phyloP scores from a whole-genome alignment of 2,888 invertebrate genomes.

The Lepidocyrtinus sp. region DNA sequence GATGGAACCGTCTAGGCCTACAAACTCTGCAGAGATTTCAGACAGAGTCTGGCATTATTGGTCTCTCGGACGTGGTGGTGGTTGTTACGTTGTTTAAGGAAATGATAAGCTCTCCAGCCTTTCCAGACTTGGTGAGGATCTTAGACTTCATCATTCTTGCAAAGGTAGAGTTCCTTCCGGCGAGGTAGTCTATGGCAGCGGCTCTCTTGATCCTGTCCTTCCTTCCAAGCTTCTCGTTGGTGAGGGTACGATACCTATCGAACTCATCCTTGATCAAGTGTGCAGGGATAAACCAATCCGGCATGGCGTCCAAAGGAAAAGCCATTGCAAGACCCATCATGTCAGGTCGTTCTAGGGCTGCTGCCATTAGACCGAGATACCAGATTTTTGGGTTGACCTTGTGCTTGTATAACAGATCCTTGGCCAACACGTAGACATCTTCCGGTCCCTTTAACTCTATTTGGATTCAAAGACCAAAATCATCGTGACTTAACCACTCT shows the following conservation, averaged over 20 bases:
- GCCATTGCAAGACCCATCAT: slow-evolving; percentile 51
- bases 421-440: slow-evolving; percentile 38
- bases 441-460: slow-evolving; percentile 21
- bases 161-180: slow-evolving; percentile 12
- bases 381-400: slow-evolving; percentile 57
- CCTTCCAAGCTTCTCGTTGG: background rate
- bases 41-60: slow-evolving; percentile 23
- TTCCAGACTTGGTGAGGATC: background rate
- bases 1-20: slow-evolving; percentile 41
- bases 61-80: background rate
- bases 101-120: slow-evolving; percentile 17
- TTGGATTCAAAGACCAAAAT: background rate
- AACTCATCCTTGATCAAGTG: slow-evolving; percentile 49
- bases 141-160: slow-evolving; percentile 15
- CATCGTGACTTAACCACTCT: background rate
- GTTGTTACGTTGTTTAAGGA: background rate
- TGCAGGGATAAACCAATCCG: slow-evolving; percentile 57
- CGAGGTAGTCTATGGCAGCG: slow-evolving; percentile 9
- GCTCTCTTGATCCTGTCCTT: slow-evolving; percentile 28
- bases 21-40: slow-evolving; percentile 41
- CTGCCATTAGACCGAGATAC: slow-evolving; percentile 48
- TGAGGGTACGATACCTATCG: slow-evolving; percentile 33
- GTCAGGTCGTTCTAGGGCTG: slow-evolving; percentile 47
- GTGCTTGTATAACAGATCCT: slow-evolving; percentile 34
- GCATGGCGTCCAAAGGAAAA: slow-evolving; percentile 56